A percentile compares a stretch with the other conserved stretches of the same genome.
Evolutionary conservation across 2,888 invertebrate species (phyloP).

Genomic region (Lomographa bimaculata): DNA sequence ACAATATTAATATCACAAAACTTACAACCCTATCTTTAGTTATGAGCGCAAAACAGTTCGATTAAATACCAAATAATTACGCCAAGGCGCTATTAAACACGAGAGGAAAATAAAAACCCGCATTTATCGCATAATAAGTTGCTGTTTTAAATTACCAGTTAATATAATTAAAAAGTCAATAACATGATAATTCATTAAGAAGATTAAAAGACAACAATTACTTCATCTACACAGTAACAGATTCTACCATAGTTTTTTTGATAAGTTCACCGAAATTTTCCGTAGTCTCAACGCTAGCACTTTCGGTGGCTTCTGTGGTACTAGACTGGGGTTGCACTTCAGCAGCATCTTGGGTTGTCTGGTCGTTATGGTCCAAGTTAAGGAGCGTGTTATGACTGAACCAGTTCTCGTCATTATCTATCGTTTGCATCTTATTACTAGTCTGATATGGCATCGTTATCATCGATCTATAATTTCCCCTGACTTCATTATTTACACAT

Average conservation of each 20-base stretch:
- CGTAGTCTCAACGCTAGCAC: conserved; percentile 55
- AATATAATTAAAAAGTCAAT: conserved; percentile 73
- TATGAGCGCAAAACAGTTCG: too few species aligned
- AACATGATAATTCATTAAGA: conserved; percentile 69
- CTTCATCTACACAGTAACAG: conserved; percentile 89
- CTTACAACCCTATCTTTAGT: too few species aligned
- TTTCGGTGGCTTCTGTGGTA: conserved; percentile 44
- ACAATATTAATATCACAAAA: too few species aligned
- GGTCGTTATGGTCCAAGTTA: conserved; percentile 66
- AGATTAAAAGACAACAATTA: conserved; percentile 72
- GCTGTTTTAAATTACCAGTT: conserved; percentile 50
- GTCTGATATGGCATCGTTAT: conserved; percentile 85
- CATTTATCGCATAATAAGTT: conserved; percentile 28
- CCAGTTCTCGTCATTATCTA: conserved; percentile 81
- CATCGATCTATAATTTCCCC: conserved; percentile 85
- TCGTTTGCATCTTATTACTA: conserved; percentile 87
- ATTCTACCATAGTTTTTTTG: conserved; percentile 96
- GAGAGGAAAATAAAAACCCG: conserved; percentile 25
- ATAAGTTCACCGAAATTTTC: conserved; percentile 96
- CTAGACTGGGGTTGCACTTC: conserved; percentile 47
- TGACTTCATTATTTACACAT: conserved; percentile 72
- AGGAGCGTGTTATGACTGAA: conserved; percentile 72
- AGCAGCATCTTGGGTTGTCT: conserved; percentile 61
- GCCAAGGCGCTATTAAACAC: too few species aligned
- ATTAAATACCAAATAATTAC: too few species aligned